Evolutionary conservation across 2,888 invertebrate genomes (phyloP), one percentile per base, ranked within the genome.

Genomic region (Agrotis ipsilon): DNA sequence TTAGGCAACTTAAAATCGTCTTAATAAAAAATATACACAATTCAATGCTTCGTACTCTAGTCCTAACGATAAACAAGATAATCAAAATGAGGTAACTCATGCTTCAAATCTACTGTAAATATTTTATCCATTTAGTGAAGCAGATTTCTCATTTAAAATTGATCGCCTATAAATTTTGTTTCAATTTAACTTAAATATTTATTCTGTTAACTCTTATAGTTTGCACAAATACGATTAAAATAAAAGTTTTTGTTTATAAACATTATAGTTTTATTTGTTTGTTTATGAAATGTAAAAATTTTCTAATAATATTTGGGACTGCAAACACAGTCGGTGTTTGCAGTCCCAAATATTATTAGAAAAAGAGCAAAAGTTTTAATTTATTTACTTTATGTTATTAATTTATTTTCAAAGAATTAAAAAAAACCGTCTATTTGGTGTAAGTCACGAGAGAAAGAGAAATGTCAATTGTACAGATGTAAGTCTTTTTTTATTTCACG

Each of bases 121-220:
- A 76, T 76, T 84, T 69, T 67, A 71, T 78, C 69, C 72, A 72
- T 68, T 64, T 74, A 74, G 55, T 65, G 57, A 66, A 75, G 46
- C 60, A 73, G 51, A 62, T 84, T 71, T 79, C 74, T 76, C 73
- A 68, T 76, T 78, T 73, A 72, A 82, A 82, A 69, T 75, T 81
- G 51, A 70, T 72, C 39, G 73, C 32, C 43, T 39, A 48, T 70
- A 68, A 78, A 72, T 69, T 80, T 66, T 65, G 51, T 68, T 75
- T 73, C 54, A 48, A 78, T 78, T 77, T 54, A 76, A 68, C 46
- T 68, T 48, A 46, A 84, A 72, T 72, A 72, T 78, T 70, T 71
- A 71, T 67, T 75, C 73, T 67, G 32, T 57, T 65, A 75, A 63
- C 59, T 59, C 64, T 21, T n/a, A n/a, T n/a, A 51, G 39, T 62